These are phyloP conservation scores for Pogonomyrmex barbatus DNA, from an alignment of 1,140 invertebrate species.

Conservation along the genomic window DNA sequence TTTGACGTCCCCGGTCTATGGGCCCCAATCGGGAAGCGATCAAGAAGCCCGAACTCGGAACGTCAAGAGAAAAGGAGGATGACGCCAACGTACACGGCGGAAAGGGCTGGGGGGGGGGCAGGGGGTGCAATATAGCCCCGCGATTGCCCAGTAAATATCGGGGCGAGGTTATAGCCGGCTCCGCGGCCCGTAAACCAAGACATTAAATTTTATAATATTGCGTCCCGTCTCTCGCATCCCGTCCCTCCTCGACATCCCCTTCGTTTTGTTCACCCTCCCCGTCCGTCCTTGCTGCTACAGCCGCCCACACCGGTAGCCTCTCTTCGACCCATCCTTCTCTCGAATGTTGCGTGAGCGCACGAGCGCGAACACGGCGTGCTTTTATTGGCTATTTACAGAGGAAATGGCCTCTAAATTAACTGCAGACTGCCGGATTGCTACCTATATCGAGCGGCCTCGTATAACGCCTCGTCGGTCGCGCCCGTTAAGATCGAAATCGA, in stretches of 20 bases:
- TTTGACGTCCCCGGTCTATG: neutral
- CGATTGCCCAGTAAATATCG: constrained; percentile 85
- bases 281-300: constrained; percentile 23
- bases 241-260: constrained; percentile 68
- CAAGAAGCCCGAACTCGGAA: constrained; percentile 27
- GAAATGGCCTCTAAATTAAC: constrained; percentile 86
- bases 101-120: constrained; percentile 17
- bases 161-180: constrained; percentile 83
- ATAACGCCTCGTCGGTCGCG: constrained; percentile 75
- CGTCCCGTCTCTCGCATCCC: constrained; percentile 76
- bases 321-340: constrained; percentile 56
- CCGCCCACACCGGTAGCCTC: constrained; percentile 31
- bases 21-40: constrained; percentile 71
- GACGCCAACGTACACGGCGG: constrained; percentile 27
- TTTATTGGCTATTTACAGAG: constrained; percentile 87
- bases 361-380: constrained; percentile 76
- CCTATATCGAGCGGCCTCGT: constrained; percentile 81
- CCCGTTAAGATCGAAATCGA: constrained; percentile 80
- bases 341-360: constrained; percentile 66
- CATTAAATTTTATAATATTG: constrained; percentile 87
- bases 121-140: constrained; percentile 79
- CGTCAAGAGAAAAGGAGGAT: constrained; percentile 38
- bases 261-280: constrained; percentile 67
- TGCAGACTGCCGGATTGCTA: constrained; percentile 85
- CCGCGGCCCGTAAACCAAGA: constrained; percentile 85